Percentiles rank a stretch among this genome's conserved stretches.
Evolutionary conservation across 1,140 invertebrate species (phyloP).

Genomic region (Drosophila melanogaster): Release_6_plus_ISO1_MT NT_033779.5:1850001-1850500

Average conservation of each 20-base stretch:
- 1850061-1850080: constrained; percentile 67
- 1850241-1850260: constrained; percentile 57
- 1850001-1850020: constrained; percentile 54
- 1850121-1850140: constrained; percentile 48
- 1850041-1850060: constrained; percentile 52
- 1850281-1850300: constrained; percentile 16
- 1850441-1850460: neutral
- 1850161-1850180: constrained; percentile 66
- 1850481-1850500: neutral
- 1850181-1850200: constrained; percentile 29
- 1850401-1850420: neutral
- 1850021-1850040: constrained; percentile 48
- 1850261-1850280: constrained; percentile 44
- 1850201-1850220: constrained; percentile 50
- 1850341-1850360: constrained; percentile 27
- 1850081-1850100: constrained; percentile 83
- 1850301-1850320: constrained; percentile 56
- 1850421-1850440: constrained; percentile 4
- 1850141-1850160: constrained; percentile 46
- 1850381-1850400: neutral
- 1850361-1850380: neutral
- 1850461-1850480: too few species aligned
- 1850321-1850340: constrained; percentile 52
- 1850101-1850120: constrained; percentile 83
- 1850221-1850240: constrained; percentile 57